Base-by-base conservation (phyloP, 2,113 vertebrate species). In the Pseudorasbora parva region DNA sequence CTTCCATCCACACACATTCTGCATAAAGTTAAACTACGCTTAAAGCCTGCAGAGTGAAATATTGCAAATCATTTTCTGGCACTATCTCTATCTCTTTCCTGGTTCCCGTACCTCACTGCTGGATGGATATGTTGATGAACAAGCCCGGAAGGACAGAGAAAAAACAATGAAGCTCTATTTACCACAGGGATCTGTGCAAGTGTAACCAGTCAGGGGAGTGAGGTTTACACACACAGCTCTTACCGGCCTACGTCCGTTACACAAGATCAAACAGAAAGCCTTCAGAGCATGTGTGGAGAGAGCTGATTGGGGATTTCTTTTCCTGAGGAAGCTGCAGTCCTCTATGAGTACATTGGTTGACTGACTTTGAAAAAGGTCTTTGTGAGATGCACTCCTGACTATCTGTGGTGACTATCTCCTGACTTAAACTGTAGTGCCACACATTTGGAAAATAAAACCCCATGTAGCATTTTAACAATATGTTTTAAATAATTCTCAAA, bases 31-130 rank as follows among this genome's bases (percentile, higher is more conserved):
- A 37, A 37, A 5, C 74, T 59, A 85, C 25, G 14, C 60, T 49
- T 62, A 80, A 82, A 68, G 77, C 62, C 51, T 77, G 27, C 15
- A 80, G 23, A 54, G 47, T 82, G 73, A 12, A 14, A 77, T 30
- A n/a, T 77, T 25, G 79, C 25, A 2, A 6, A 81, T 57, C 15
- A 27, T 80, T 86, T 54, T 83, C 25, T 73, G 21, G 27, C 14
- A 68, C 1, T 66, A 69, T 82, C 74, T 82, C 82, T 82, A n/a
- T 66, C 43, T 17, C 57, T 33, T 8, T 11, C 47, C 15, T 25
- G 41, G 56, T 62, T 74, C 59, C 30, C 72, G 73, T 11, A 56
- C 2, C 9, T n/a, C 25, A 41, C 23, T 5, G 25, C 1, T 56
- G 25, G 15, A 21, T 76, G 49, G 49, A n/a, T 12, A 25, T 19